Evolutionary conservation across 1,140 invertebrate genomes (phyloP).

Genomic region (Calephelis nemesis): DNA sequence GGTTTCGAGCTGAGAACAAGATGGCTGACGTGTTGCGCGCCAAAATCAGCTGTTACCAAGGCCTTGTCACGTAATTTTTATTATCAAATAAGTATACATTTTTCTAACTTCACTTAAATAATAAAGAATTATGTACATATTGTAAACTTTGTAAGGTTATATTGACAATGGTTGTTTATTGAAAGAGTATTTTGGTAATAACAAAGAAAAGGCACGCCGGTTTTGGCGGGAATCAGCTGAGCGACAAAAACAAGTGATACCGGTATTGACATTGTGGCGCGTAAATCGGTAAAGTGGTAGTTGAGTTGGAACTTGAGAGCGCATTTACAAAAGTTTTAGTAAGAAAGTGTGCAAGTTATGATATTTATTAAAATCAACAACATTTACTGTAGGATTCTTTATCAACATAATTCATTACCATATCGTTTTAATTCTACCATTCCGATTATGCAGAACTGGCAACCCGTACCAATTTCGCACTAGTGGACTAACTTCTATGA

Average conservation of each 20-base stretch:
- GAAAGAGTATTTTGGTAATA: slow-evolving; percentile 21
- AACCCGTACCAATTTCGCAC: too few species aligned
- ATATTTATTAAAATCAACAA: neutral
- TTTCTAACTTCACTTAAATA: slow-evolving; percentile 1
- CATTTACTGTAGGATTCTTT: too few species aligned
- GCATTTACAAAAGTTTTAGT: neutral
- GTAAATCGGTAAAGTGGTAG: slow-evolving; percentile 3
- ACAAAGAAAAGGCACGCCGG: slow-evolving; percentile 31
- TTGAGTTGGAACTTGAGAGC: too few species aligned
- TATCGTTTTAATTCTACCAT: too few species aligned
- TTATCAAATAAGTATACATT: neutral
- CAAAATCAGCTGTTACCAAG: slow-evolving; percentile 53
- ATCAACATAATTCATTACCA: too few species aligned
- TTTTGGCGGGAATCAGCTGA: slow-evolving; percentile 69
- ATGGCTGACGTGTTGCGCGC: slow-evolving; percentile 42
- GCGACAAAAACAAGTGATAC: slow-evolving; percentile 32
- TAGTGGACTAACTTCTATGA: too few species aligned
- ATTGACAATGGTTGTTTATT: slow-evolving; percentile 33
- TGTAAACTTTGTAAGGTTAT: slow-evolving; percentile 40
- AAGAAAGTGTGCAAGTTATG: neutral
- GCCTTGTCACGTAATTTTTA: slow-evolving; percentile 18
- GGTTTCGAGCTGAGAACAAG: slow-evolving; percentile 44
- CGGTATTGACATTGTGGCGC: slow-evolving; percentile 12
- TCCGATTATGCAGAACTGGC: too few species aligned
- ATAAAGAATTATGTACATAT: slow-evolving; percentile 35